Base-by-base conservation (phyloP, 1,140 invertebrate genomes). In the Papilio polyxenes region DNA sequence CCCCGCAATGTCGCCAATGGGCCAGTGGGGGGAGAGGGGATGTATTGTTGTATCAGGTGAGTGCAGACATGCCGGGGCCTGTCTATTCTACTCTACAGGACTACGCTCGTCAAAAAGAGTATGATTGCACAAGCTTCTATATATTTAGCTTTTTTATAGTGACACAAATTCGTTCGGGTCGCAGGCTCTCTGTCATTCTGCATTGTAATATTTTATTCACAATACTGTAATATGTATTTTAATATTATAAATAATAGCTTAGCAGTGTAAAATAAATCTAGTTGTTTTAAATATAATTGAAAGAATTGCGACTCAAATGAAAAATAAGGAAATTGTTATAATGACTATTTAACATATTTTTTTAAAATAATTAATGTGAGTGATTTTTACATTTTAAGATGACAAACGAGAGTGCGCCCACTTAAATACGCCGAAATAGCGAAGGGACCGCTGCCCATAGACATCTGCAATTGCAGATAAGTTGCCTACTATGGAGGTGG, bases 1-100 rank as follows among this genome's bases (percentile, higher is more conserved):
- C 79, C 81, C 75, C 74, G 62, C 83, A 59, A 37, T 75, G 49
- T 56, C 74, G 62, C 78, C 51, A n/a, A 49, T 72, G 51, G 78
- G 17, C 75, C 83, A 37, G 74, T 3, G 75, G 75, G 76, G 37
- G 69, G 69, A 20, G n/a, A 75, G 69, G 81, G 76, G 69, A 48
- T 72, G 81, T 78, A 87, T 87, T 87, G 86, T 87, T 83, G 59
- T 82, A 81, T 82, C 84, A 82, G 83, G 83, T 84, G 84, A 84
- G 82, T 84, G 84, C 84, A 84, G 82, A 77, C 81, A 76, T 83
- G 83, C 83, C 85, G 85, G 69, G 85, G 83, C 20, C n/a, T 49
- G 75, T 2, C 53, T 79, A 62, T 79, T 79, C 77, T 79, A 79
- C 53, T 53, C 15, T 10, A 15, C 77, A 79, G 56, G 51, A 62